Evolutionary conservation across 2,113 vertebrate genomes (phyloP).

Genomic region (Bolborhynchus lineola): DNA sequence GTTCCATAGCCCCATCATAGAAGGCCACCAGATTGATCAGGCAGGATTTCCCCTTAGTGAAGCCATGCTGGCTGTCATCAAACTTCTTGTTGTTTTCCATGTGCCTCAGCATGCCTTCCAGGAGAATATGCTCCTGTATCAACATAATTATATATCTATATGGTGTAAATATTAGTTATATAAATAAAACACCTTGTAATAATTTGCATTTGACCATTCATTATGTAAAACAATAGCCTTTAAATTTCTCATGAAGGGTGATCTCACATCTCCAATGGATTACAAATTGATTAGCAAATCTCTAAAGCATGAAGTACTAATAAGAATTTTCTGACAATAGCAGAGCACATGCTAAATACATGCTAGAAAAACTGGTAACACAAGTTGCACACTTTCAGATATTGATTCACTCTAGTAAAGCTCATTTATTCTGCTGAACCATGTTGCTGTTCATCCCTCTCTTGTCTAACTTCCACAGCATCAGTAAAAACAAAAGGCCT

Average conservation of each 20-base stretch:
- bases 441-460: background rate
- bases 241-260: background rate
- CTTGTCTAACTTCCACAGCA: background rate
- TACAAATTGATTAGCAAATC: background rate
- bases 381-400: background rate
- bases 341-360: background rate
- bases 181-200: background rate
- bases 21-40: too few relatives aligned
- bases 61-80: too few relatives aligned
- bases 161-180: background rate
- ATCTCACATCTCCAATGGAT: background rate
- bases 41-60: too few relatives aligned
- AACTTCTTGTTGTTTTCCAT: too few relatives aligned
- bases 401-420: background rate
- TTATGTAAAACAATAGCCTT: background rate
- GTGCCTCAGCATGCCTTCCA: too few relatives aligned
- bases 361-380: background rate
- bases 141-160: background rate
- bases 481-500: background rate
- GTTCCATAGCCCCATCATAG: too few relatives aligned
- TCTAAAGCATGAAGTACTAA: background rate
- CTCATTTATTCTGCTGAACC: background rate
- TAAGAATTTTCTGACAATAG: background rate
- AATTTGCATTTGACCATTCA: background rate
- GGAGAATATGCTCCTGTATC: background rate